Base-by-base conservation (phyloP, 37 sponge, comb jelly and placozoan genomes). In the Oscarella lobularis region DNA sequence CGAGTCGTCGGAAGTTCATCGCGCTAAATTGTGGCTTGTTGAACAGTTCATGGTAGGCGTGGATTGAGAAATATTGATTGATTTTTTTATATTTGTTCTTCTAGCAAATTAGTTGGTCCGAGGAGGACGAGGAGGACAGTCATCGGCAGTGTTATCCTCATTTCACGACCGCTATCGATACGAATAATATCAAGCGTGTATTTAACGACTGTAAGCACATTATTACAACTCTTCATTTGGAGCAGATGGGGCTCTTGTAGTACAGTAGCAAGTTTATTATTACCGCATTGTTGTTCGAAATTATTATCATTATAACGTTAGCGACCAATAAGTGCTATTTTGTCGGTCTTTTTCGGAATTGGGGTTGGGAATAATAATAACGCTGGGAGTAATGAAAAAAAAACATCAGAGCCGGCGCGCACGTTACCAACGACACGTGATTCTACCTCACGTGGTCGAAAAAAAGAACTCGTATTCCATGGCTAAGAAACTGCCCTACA, bases 401-500 rank as follows among this genome's bases (percentile, higher is more conserved):
- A n/a, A n/a, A n/a, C n/a, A n/a, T n/a, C n/a, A n/a, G n/a, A n/a
- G n/a, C 3, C 31, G 54, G n/a, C n/a, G n/a, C n/a, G n/a, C n/a
- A n/a, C n/a, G n/a, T n/a, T n/a, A n/a, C n/a, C n/a, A n/a, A n/a
- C 20, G 65, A 20, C 2, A 74, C 2, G 1, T 38, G n/a, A 40
- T 0, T 39, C 37, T 40, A 33, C 1, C 1, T 1, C 40, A 76
- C 36, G 31, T 73, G 33, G 74, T 40, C 14, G 74, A 39, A n/a
- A n/a, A n/a, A n/a, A n/a, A n/a, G n/a, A n/a, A n/a, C n/a, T n/a
- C n/a, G 2, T 35, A 9, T 20, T 33, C 48, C 4, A 74, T 36
- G 36, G 73, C 31, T 32, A 80, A 80, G 38, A n/a, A n/a, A n/a
- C 81, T 33, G 3, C 66, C 81, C 2, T 73, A 80, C 39, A 80